Base-by-base conservation (phyloP, 2,797 vertebrate genomes). In the Karalla daura region DNA sequence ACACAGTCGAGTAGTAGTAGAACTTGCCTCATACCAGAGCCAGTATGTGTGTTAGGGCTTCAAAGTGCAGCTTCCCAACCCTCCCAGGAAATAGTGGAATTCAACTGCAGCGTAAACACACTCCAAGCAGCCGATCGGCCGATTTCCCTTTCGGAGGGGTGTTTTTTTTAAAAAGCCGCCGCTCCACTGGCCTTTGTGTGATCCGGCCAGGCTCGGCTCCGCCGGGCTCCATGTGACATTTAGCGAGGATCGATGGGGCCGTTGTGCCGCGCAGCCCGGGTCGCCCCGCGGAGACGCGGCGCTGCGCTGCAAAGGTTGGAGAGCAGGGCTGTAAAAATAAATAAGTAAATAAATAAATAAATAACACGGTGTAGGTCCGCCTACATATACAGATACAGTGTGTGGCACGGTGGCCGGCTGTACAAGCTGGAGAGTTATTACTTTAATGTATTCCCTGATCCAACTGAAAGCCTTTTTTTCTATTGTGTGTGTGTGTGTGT, bases 271-370 rank as follows among this genome's bases (percentile, higher is more conserved):
- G 65, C n/a, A n/a, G 76, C 62, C 69, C 55, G 55, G 50, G 70
- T 72, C 49, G 56, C 68, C 70, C 58, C 47, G 21, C 70, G 36
- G 59, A 73, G 79, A 74, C 1, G 11, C 11, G 32, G 77, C 1
- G 65, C 80, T 76, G 85, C 4, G 65, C 67, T n/a, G 46, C 64
- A 76, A 86, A 86, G 78, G 78, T 76, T 83, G 65, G 14, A 70
- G 58, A 45, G 56, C 43, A 23, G 13, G 7, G 9, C 44, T 46
- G 33, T 55, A 18, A 60, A 66, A 52, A n/a, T n/a, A n/a, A n/a
- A n/a, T n/a, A n/a, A n/a, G n/a, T n/a, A n/a, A n/a, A n/a, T n/a
- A n/a, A n/a, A n/a, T n/a, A n/a, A n/a, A n/a, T n/a, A n/a, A n/a
- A n/a, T n/a, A n/a, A n/a, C n/a, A n/a, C 40, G 70, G 45, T 73